Evolutionary conservation across 1,140 invertebrate species (phyloP).

Genomic region (Leptonema lineaticorne): DNA sequence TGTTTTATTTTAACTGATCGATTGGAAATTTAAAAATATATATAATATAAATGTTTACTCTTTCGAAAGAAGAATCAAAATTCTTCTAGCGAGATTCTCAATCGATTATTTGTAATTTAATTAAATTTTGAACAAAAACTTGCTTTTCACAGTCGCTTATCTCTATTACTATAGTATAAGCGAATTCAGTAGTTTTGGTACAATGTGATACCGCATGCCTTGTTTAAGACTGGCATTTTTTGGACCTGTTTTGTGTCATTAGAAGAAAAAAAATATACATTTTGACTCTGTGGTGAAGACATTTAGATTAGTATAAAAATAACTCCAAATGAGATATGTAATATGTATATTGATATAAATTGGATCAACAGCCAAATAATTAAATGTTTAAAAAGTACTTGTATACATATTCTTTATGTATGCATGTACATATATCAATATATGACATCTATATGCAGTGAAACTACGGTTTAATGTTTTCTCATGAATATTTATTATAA

Average conservation of each 20-base stretch:
- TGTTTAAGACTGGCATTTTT: conserved; percentile 43
- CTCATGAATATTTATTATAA: too few relatives aligned
- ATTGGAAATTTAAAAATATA: too few relatives aligned
- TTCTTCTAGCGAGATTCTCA: too few relatives aligned
- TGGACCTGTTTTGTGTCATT: conserved; percentile 40
- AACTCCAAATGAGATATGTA: conserved; percentile 26
- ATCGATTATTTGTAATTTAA: too few relatives aligned
- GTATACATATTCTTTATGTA: conserved; percentile 3
- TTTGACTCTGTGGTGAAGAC: conserved; percentile 27
- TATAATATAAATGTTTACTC: too few relatives aligned
- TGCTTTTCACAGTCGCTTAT: conserved; percentile 15
- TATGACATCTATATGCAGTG: neutral
- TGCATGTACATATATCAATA: neutral
- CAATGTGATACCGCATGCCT: conserved; percentile 41
- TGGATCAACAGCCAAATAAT: conserved; percentile 38
- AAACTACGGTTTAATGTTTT: neutral
- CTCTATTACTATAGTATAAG: conserved; percentile 20
- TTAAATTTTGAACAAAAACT: neutral
- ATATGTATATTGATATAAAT: conserved; percentile 36
- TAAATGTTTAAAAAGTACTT: conserved; percentile 15
- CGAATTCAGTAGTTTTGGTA: conserved; percentile 38
- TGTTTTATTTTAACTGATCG: too few relatives aligned
- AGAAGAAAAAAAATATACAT: conserved; percentile 37
- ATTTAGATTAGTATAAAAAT: conserved; percentile 35
- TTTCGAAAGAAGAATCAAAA: too few relatives aligned